Evolutionary conservation across 2,888 invertebrate species (phyloP).

Genomic region (Agrotis exclamationis): DNA sequence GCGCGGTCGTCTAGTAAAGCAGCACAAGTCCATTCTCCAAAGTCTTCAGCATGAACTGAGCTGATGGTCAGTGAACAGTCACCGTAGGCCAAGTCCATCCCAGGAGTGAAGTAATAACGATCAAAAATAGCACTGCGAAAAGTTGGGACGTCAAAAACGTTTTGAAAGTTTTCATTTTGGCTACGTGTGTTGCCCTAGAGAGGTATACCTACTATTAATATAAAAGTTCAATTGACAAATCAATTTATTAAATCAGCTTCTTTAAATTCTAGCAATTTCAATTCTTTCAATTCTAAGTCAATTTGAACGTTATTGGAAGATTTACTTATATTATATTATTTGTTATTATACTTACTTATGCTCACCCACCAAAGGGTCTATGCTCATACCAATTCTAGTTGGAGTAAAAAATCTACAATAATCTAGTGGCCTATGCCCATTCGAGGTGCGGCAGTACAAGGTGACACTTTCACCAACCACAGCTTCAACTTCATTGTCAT

Average conservation of each 20-base stretch:
- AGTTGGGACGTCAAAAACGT: conserved; percentile 1
- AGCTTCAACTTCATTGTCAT: conserved; percentile 69
- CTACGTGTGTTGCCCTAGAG: neutral
- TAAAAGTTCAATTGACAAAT: conserved; percentile 11
- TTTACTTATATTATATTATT: too few relatives aligned
- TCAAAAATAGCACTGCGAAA: conserved; percentile 79
- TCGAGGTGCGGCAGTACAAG: conserved; percentile 85
- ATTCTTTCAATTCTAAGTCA: too few relatives aligned
- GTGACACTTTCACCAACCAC: conserved; percentile 71
- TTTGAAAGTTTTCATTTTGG: conserved; percentile 9
- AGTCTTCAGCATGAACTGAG: conserved; percentile 76
- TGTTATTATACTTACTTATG: conserved; percentile 77
- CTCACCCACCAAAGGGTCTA: conserved; percentile 81
- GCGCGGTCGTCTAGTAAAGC: conserved; percentile 77
- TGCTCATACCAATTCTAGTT: conserved; percentile 78
- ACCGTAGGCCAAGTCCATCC: conserved; percentile 78
- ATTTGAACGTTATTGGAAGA: too few relatives aligned
- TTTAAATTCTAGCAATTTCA: neutral
- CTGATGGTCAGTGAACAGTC: conserved; percentile 87
- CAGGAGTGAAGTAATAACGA: conserved; percentile 85
- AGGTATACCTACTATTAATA: neutral
- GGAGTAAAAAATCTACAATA: conserved; percentile 89
- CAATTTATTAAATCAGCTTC: neutral
- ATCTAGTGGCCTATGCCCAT: conserved; percentile 81
- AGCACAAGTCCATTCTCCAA: conserved; percentile 88